These are phyloP conservation scores for Eudorcas thomsonii DNA, from an alignment of 2,113 vertebrate genomes.

Conservation along the genomic window DNA sequence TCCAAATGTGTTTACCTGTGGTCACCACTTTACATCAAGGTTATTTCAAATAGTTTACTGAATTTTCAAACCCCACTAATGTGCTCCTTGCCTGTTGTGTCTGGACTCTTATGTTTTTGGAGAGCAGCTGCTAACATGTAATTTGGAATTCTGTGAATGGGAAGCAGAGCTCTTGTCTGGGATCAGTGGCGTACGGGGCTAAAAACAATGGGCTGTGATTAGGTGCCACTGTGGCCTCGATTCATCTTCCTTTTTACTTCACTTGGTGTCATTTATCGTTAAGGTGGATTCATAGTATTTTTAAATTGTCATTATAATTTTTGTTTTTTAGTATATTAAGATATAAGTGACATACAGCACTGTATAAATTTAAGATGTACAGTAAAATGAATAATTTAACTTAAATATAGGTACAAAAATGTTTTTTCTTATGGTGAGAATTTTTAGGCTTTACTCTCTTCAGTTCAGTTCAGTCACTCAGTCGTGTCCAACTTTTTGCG, in stretches of 20 bases:
- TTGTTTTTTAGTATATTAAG: neutral
- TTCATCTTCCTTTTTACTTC: conserved; percentile 14
- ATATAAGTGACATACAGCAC: neutral
- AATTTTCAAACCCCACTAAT: neutral
- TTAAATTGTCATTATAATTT: neutral
- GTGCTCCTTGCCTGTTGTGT: neutral
- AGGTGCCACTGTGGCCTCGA: neutral
- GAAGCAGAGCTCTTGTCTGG: neutral
- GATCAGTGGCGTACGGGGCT: neutral
- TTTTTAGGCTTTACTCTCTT: neutral
- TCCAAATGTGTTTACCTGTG: neutral
- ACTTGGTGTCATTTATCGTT: neutral
- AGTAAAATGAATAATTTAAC: neutral
- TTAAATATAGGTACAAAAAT: neutral
- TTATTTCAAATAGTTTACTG: neutral
- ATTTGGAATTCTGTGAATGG: neutral
- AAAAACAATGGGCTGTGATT: neutral
- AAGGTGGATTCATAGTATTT: neutral
- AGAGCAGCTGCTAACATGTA: neutral
- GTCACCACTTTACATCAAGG: neutral
- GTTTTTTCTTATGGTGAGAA: neutral
- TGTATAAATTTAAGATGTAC: neutral
- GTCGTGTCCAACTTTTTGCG: too few species aligned
- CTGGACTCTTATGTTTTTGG: neutral
- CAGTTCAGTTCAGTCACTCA: too few species aligned